Base-by-base conservation (phyloP, 2,113 vertebrate genomes). In the Oryzias curvinotus region DNA sequence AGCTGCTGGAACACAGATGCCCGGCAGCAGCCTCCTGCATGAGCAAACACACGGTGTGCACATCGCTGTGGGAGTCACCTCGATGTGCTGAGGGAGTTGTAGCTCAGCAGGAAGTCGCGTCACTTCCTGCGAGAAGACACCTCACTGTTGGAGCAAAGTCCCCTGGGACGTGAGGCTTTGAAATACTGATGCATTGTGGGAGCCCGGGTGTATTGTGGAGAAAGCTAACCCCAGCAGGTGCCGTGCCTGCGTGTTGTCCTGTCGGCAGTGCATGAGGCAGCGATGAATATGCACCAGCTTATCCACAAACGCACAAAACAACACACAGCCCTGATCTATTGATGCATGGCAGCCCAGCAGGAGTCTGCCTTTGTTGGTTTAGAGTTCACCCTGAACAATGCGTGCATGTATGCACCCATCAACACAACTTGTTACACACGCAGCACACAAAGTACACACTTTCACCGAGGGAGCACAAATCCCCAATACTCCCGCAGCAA, bases 51-150 rank as follows among this genome's bases (percentile, higher is more conserved):
- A 70, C 53, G 58, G 70, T 51, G 69, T 19, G 61, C 41, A 63
- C 79, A 52, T 47, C 79, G 68, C 84, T 57, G 62, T 68, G 85
- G 79, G 80, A 84, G 72, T 57, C 60, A 80, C 76, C 82, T 77
- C 61, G 13, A 73, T 83, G 81, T 81, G 89, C 77, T 73, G 65
- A 87, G 86, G 84, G 85, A 88, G 75, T 72, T 79, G 78, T 67
- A 57, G 75, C 85, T 71, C 89, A 85, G 78, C 81, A 75, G 81
- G 88, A 75, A 74, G 75, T 68, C 4, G 62, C 89, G 83, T 88
- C 90, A 87, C 82, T 88, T 88, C 84, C 84, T 83, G 82, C 80
- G 78, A 86, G 81, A 68, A 81, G 69, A 86, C 74, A 87, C 77
- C 82, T 85, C 78, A 68, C 75, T 83, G 86, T 83, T 81, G 43